Evolutionary conservation across 2,888 invertebrate genomes (phyloP).

Genomic region (Trissolcus japonicus): DNA sequence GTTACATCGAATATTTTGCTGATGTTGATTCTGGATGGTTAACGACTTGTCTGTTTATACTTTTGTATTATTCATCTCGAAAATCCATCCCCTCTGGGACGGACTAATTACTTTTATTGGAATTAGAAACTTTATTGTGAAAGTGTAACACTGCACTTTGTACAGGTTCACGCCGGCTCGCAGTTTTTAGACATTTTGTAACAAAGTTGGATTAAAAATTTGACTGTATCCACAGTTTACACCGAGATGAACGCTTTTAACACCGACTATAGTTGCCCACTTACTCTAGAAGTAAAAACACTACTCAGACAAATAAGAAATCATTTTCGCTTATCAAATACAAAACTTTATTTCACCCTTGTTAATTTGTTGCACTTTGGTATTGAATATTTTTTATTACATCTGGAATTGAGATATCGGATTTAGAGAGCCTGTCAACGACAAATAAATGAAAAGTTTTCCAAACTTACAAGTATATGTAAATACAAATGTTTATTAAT

Average conservation of each 20-base stretch:
- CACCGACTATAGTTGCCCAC: conserved; percentile 20
- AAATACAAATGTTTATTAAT: too few relatives aligned
- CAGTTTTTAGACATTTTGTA: conserved; percentile 14
- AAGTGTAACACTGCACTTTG: conserved; percentile 2
- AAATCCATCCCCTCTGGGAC: not conserved
- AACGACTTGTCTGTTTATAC: too few relatives aligned
- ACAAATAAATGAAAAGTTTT: too few relatives aligned
- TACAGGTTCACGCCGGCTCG: not conserved
- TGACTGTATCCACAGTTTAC: conserved; percentile 37
- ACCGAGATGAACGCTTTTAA: conserved; percentile 39
- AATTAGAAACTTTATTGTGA: conserved; percentile 12
- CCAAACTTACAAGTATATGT: too few relatives aligned
- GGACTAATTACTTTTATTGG: conserved; percentile 6
- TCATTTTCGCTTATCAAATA: not conserved
- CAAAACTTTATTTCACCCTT: too few relatives aligned
- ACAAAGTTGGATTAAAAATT: conserved; percentile 35
- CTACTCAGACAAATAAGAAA: not conserved
- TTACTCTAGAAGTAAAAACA: not conserved
- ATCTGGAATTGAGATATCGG: too few relatives aligned
- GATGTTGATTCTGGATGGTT: too few relatives aligned
- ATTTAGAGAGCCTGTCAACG: too few relatives aligned
- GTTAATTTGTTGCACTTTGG: too few relatives aligned
- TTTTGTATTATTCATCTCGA: not conserved
- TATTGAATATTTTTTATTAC: too few relatives aligned
- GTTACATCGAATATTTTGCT: too few relatives aligned